phyloP scores from a whole-genome alignment of 2,113 vertebrate genomes.

The Macrotus californicus region DNA sequence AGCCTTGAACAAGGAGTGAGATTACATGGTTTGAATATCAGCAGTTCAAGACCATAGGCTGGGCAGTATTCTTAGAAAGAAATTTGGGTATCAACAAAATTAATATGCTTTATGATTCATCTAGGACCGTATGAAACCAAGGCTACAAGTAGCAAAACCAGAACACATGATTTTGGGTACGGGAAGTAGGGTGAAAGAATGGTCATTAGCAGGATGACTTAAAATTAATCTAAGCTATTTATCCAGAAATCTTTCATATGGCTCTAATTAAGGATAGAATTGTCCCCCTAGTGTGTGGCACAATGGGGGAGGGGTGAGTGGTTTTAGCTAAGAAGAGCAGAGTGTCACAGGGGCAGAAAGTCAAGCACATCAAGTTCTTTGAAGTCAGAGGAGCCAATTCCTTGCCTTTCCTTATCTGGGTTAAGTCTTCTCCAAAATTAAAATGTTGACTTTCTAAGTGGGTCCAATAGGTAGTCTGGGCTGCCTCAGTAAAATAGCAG shows the following conservation, averaged over 20 bases:
- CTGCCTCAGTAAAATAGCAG: background rate
- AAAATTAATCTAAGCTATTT: background rate
- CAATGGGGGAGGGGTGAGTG: background rate
- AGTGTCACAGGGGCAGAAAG: background rate
- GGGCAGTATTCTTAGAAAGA: background rate
- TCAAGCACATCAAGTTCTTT: background rate
- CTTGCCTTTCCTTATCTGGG: background rate
- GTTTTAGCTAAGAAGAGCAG: background rate
- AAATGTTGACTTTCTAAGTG: conserved; percentile 1
- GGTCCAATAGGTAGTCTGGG: background rate
- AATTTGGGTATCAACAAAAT: background rate
- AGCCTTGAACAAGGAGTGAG: background rate
- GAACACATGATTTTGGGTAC: background rate
- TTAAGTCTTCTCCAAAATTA: background rate
- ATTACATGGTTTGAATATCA: background rate
- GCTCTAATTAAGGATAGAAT: background rate
- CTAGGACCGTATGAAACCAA: background rate
- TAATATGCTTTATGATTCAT: background rate
- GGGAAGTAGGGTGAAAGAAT: background rate
- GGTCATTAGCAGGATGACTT: background rate
- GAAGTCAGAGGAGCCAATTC: background rate
- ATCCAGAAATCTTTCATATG: background rate
- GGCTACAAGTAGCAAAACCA: background rate
- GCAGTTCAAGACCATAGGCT: background rate
- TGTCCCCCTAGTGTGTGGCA: background rate